Evolutionary conservation across 1,140 invertebrate species (phyloP).

Genomic region (Homarus americanus): DNA sequence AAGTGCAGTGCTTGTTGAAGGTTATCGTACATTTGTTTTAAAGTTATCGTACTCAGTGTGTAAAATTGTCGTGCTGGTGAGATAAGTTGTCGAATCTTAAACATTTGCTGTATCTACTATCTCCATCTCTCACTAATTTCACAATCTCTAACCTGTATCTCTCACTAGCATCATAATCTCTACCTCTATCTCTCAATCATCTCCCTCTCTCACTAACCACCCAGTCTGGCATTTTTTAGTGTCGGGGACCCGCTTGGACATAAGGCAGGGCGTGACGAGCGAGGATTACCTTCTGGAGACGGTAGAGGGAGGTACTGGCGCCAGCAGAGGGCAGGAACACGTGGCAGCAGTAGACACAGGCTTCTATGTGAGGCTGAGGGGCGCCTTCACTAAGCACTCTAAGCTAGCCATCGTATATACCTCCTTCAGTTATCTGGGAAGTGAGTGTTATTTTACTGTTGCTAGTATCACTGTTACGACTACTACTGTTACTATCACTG

Average conservation of each 20-base stretch:
- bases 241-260: conserved; percentile 77
- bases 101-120: too few relatives aligned
- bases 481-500: too few relatives aligned
- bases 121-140: too few relatives aligned
- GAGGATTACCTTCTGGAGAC: conserved; percentile 81
- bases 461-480: not conserved
- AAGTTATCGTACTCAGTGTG: too few relatives aligned
- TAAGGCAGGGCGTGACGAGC: conserved; percentile 85
- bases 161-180: not conserved
- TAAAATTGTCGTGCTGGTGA: too few relatives aligned
- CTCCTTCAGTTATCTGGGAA: conserved; percentile 86
- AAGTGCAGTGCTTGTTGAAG: too few relatives aligned
- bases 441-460: conserved; percentile 34
- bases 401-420: conserved; percentile 85
- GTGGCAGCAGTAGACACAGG: conserved; percentile 83
- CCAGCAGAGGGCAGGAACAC: conserved; percentile 78
- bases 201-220: too few relatives aligned
- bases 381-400: conserved; percentile 83
- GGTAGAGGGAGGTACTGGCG: not conserved
- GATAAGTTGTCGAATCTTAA: too few relatives aligned
- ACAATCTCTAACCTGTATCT: not conserved
- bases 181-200: not conserved
- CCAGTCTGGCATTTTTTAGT: too few relatives aligned
- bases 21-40: too few relatives aligned
- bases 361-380: conserved; percentile 85